Evolutionary conservation across 2,888 invertebrate genomes (phyloP).

Genomic region (Blastobasis adustella): DNA sequence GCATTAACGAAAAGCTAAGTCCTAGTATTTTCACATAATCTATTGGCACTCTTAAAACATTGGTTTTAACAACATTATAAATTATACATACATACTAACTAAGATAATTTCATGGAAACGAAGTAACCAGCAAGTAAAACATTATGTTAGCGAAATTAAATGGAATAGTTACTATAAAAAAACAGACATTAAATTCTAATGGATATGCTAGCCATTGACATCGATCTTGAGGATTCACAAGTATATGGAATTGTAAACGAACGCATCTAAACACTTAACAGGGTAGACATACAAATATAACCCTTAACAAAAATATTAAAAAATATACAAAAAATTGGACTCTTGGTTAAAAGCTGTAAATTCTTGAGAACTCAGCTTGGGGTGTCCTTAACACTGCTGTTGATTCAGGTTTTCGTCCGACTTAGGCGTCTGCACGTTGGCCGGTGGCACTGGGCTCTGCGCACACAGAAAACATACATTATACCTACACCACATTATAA

Average conservation of each 20-base stretch:
- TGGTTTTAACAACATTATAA: neutral
- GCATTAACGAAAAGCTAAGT: too few relatives aligned
- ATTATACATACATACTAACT: too few relatives aligned
- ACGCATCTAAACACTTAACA: constrained; percentile 30
- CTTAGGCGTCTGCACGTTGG: constrained; percentile 71
- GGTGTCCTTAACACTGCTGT: constrained; percentile 70
- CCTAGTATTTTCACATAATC: neutral
- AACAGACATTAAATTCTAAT: neutral
- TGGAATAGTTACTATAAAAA: too few relatives aligned
- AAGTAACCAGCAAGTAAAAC: too few relatives aligned
- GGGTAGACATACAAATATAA: constrained; percentile 33
- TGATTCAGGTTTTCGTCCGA: constrained; percentile 86
- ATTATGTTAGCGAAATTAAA: too few relatives aligned
- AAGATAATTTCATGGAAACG: too few relatives aligned
- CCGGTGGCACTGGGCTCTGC: constrained; percentile 82
- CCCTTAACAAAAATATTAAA: constrained; percentile 36
- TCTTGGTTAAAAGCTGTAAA: constrained; percentile 38
- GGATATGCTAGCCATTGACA: constrained; percentile 15
- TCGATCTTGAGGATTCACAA: constrained; percentile 9
- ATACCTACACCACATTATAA: too few relatives aligned
- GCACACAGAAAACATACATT: constrained; percentile 36
- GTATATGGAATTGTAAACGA: constrained; percentile 19
- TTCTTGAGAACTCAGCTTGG: constrained; percentile 20
- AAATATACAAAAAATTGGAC: constrained; percentile 50
- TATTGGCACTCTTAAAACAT: constrained; percentile 9